These are phyloP conservation scores for Agapornis roseicollis DNA, from an alignment of 2,113 vertebrate genomes.

Conservation along the genomic window DNA sequence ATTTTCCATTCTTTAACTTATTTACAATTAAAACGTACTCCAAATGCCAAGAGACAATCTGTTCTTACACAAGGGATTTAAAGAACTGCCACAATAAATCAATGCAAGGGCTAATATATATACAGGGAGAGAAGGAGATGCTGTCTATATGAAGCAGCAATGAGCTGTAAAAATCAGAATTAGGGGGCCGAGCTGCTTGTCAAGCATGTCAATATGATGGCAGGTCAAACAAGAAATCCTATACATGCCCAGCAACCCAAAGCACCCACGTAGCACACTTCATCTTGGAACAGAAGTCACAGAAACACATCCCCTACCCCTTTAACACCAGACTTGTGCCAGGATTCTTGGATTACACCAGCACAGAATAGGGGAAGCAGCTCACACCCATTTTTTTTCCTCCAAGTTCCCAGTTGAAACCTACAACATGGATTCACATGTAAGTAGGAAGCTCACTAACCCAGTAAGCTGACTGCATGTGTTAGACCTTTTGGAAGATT, in stretches of 20 bases:
- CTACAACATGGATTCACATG: rapidly evolving
- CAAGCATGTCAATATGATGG: neutral
- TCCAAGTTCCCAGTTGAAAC: neutral
- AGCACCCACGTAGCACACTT: neutral
- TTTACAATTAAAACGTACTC: neutral
- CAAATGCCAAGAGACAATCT: neutral
- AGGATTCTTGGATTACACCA: neutral
- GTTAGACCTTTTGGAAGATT: neutral
- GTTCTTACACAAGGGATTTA: neutral
- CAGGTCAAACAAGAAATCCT: neutral
- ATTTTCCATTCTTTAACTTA: neutral
- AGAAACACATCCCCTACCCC: rapidly evolving
- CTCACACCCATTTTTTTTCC: rapidly evolving
- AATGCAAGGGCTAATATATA: neutral
- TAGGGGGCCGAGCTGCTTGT: neutral
- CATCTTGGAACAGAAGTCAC: neutral
- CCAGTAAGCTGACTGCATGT: neutral
- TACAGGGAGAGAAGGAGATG: neutral
- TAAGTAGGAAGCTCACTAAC: no score
- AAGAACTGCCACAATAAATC: neutral
- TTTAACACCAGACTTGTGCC: neutral
- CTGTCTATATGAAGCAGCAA: neutral
- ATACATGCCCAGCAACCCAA: rapidly evolving
- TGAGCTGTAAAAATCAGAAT: neutral
- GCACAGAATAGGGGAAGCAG: rapidly evolving